Evolutionary conservation across 2,888 invertebrate species (phyloP).

Genomic region (Drosophila fulvimacula): DNA sequence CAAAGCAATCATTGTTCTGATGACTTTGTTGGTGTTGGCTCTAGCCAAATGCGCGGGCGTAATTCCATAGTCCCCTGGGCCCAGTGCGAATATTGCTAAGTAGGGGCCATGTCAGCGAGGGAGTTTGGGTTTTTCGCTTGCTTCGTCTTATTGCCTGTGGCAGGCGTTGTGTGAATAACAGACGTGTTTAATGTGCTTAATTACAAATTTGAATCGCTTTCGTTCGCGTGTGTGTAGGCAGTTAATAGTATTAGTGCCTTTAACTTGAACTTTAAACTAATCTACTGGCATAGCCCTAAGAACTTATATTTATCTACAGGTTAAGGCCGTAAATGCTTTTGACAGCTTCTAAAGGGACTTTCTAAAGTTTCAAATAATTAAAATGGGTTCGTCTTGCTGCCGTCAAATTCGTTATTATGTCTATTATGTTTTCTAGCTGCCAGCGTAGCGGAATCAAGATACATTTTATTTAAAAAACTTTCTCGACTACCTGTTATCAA

Average conservation of each 20-base stretch:
- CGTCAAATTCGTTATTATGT: conserved; percentile 7
- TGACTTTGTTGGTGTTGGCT: conserved; percentile 70
- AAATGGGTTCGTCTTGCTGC: conserved; percentile 4
- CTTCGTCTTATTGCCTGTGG: conserved; percentile 55
- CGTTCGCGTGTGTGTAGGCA: not conserved
- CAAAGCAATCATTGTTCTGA: conserved; percentile 75
- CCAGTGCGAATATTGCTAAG: conserved; percentile 15
- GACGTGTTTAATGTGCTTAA: conserved; percentile 59
- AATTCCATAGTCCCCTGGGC: conserved; percentile 47
- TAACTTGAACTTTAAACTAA: not conserved
- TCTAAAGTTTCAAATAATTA: conserved; percentile 8
- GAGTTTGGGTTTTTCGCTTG: conserved; percentile 44
- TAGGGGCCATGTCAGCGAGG: conserved; percentile 7
- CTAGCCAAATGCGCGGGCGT: conserved; percentile 58
- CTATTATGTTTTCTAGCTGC: conserved; percentile 9
- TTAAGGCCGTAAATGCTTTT: conserved; percentile 12
- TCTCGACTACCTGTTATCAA: not conserved
- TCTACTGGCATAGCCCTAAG: not conserved
- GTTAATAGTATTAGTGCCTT: not conserved
- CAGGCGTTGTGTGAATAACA: conserved; percentile 3
- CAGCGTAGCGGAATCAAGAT: conserved; percentile 3
- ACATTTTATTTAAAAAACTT: conserved; percentile 1
- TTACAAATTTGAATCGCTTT: conserved; percentile 38
- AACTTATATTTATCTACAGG: conserved; percentile 20
- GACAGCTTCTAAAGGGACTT: conserved; percentile 4